A percentile compares a stretch with the other conserved stretches of the same genome.
Conservation (phyloP, 2,888 invertebrate species). For the Cephus pygmeus region DNA sequence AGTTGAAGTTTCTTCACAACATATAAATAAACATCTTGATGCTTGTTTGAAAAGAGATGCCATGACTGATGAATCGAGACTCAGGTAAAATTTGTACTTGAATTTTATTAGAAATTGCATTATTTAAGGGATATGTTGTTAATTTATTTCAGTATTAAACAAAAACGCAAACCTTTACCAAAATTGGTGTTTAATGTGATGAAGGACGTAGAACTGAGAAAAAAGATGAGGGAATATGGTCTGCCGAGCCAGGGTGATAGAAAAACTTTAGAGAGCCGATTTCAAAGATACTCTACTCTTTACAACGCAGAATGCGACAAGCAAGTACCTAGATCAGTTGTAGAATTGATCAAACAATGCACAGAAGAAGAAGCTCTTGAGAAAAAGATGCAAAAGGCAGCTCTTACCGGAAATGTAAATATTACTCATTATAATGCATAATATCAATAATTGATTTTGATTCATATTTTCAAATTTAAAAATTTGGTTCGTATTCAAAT, state of each 20-base stretch:
- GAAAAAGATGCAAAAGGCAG: constrained; percentile 42
- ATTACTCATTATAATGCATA: not conserved
- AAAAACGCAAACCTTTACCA: constrained; percentile 64
- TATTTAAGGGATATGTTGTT: not conserved
- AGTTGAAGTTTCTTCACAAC: constrained; percentile 60
- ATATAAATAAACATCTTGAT: constrained; percentile 68
- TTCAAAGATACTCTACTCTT: constrained; percentile 61
- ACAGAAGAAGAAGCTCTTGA: constrained; percentile 63
- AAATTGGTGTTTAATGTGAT: constrained; percentile 68
- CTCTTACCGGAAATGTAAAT: constrained; percentile 17
- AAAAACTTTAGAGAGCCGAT: constrained; percentile 57
- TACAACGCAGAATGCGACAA: constrained; percentile 68
- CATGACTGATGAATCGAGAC: constrained; percentile 20
- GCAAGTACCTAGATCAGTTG: constrained; percentile 60
- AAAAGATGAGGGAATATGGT: constrained; percentile 65
- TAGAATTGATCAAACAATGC: constrained; percentile 62
- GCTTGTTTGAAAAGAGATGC: constrained; percentile 63
- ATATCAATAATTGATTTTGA: constrained; percentile 12
- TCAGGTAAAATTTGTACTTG: constrained; percentile 21
- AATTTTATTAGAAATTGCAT: not conserved
- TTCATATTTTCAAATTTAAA: constrained; percentile 8
- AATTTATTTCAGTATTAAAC: constrained; percentile 34
- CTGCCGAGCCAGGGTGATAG: constrained; percentile 66
- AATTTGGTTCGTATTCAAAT: not conserved
- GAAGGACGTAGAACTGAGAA: constrained; percentile 65